These are phyloP conservation scores for Drosophila sordidula DNA, from an alignment of 2,888 invertebrate species.

Conservation along the genomic window DNA sequence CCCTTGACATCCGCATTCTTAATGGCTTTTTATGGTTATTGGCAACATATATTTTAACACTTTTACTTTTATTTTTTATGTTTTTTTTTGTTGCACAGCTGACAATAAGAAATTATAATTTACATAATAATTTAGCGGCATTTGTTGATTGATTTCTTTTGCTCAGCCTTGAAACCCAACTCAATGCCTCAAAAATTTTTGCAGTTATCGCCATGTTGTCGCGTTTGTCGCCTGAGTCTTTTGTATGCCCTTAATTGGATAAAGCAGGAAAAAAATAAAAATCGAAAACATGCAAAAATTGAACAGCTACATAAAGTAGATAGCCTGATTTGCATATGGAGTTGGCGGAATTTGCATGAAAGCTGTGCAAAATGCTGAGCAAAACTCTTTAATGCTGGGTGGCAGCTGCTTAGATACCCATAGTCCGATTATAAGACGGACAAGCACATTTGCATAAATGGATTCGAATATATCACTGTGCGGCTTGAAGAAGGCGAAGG, in stretches of 20 bases:
- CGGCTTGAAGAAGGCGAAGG: constrained; percentile 21
- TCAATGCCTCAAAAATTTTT: constrained; percentile 21
- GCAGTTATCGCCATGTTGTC: constrained; percentile 14
- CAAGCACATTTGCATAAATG: constrained; percentile 46
- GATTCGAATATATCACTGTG: constrained; percentile 33
- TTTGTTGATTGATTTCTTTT: constrained; percentile 68
- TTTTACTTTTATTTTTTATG: constrained; percentile 62
- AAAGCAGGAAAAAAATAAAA: constrained; percentile 29
- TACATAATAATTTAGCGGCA: constrained; percentile 65
- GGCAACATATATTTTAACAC: constrained; percentile 58
- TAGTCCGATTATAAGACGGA: constrained; percentile 35
- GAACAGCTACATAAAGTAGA: constrained; percentile 46
- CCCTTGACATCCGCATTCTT: constrained; percentile 28
- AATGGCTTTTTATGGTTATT: constrained; percentile 35
- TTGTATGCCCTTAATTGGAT: constrained; percentile 66
- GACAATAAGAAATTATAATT: constrained; percentile 63
- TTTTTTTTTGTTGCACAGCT: constrained; percentile 14
- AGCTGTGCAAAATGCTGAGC: constrained; percentile 35
- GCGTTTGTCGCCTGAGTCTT: constrained; percentile 66
- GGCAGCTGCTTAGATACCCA: constrained; percentile 45
- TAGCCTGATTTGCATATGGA: constrained; percentile 51
- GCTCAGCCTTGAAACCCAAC: constrained; percentile 36
- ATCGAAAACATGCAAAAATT: constrained; percentile 50
- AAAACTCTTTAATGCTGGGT: constrained; percentile 39
- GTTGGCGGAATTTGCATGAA: constrained; percentile 49